Conservation (phyloP, 2,113 vertebrate genomes). For the Acrocephalus kingi region DNA sequence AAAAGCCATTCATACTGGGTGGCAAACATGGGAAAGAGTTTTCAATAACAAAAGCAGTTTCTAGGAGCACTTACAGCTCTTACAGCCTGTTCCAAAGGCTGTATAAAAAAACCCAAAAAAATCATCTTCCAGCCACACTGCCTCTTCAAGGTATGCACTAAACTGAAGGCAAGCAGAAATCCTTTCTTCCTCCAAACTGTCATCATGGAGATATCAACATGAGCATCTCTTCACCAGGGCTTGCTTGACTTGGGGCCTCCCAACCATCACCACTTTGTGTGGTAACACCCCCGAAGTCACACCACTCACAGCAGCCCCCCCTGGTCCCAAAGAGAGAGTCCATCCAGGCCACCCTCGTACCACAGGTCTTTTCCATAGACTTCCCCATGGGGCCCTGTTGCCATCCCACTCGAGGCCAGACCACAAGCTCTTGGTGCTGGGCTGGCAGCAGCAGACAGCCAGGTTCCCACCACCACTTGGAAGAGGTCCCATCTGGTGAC, state of each 20-base stretch:
- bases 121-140: not conserved
- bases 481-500: not conserved
- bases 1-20: not conserved
- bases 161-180: not conserved
- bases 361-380: not conserved
- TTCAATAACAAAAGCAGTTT: not conserved
- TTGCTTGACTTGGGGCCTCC: not conserved
- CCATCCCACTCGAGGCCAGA: not conserved
- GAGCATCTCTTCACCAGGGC: not conserved
- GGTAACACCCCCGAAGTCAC: rapidly evolving
- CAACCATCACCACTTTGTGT: not conserved
- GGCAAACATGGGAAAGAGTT: not conserved
- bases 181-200: not conserved
- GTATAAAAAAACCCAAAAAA: not conserved
- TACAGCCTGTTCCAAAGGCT: not conserved
- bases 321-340: rapidly evolving
- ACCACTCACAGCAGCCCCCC: not conserved
- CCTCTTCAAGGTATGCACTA: not conserved
- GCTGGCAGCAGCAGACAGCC: not conserved
- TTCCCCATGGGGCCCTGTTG: rapidly evolving
- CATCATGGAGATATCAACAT: not conserved
- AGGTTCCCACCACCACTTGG: not conserved
- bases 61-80: not conserved
- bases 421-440: rapidly evolving
- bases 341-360: too few relatives aligned